Evolutionary conservation across 2,888 invertebrate genomes (phyloP).

Genomic region (Drosophila putrida): DNA sequence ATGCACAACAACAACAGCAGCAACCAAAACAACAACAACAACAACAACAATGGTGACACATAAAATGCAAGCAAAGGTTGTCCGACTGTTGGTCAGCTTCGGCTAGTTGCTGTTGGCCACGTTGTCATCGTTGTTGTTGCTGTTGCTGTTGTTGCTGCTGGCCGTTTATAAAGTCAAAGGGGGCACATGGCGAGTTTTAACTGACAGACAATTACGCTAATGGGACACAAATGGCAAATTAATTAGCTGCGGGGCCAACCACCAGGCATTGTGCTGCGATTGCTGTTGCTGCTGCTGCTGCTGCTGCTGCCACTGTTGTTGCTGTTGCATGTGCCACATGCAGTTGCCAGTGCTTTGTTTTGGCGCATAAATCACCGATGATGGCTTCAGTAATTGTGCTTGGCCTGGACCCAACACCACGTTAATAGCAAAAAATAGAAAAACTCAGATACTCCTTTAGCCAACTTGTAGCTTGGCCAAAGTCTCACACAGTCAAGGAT

Average conservation of each 20-base stretch:
- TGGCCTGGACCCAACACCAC: slow-evolving; percentile 43
- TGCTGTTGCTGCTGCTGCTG: slow-evolving; percentile 22
- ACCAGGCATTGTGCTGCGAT: slow-evolving; percentile 41
- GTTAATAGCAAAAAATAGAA: slow-evolving; percentile 10
- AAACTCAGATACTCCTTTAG: slow-evolving; percentile 11
- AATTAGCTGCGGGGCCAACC: slow-evolving; percentile 73
- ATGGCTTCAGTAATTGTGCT: slow-evolving; percentile 41
- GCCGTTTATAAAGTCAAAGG: slow-evolving; percentile 72
- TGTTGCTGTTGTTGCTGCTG: slow-evolving; percentile 29
- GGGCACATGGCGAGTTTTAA: slow-evolving; percentile 69
- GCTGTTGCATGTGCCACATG: slow-evolving; percentile 21
- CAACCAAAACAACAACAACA: slow-evolving; percentile 35
- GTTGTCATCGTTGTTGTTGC: slow-evolving; percentile 32
- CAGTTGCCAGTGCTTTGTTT: slow-evolving; percentile 34
- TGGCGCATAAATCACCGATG: slow-evolving; percentile 53
- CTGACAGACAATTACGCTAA: slow-evolving; percentile 80
- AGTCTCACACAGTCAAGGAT: slow-evolving; percentile 15
- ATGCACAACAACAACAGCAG: slow-evolving; percentile 47
- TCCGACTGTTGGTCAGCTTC: slow-evolving; percentile 33
- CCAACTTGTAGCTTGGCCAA: background rate
- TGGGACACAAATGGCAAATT: slow-evolving; percentile 82
- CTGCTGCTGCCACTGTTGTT: slow-evolving; percentile 26
- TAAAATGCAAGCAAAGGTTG: slow-evolving; percentile 75
- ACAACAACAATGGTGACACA: slow-evolving; percentile 67
- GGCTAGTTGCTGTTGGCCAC: slow-evolving; percentile 27